Base-by-base conservation (phyloP, 2,888 invertebrate genomes). In the Hermaeophaga mercurialis region DNA sequence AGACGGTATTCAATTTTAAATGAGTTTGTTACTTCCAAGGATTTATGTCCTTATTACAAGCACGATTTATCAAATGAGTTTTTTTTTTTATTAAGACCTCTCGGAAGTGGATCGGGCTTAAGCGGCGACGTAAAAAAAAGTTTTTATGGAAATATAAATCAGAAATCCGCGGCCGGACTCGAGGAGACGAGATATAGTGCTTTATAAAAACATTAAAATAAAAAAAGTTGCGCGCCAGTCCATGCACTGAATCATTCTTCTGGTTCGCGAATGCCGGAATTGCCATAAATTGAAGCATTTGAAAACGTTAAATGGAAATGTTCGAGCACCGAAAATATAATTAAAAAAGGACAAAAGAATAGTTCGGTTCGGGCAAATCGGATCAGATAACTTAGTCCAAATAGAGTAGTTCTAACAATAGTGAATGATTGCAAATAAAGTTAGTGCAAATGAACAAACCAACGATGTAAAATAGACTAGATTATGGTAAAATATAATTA, bases 231-330 rank as follows among this genome's bases (percentile, higher is more conserved):
- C 5, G 5, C 22, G 17, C 12, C 41, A 34, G 15, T 55, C 48
- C 34, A 45, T 50, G 44, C 48, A 49, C 49, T 52, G 55, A 59
- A 54, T 56, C 48, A 59, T 59, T 54, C 53, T 45, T 59, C 53
- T 18, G 39, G 33, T 56, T 18, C 45, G 33, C 52, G 34, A n/a
- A 39, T 43, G 31, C 34, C 47, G 34, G 41, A 47, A 49, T 31
- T 9, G 39, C 44, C 47, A 59, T 56, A 59, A 59, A 59, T 59
- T 59, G 56, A 58, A 54, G 54, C 53, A 54, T 54, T 58, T 33
- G 50, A 59, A 59, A 53, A 53, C 45, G 52, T 34, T 56, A 53
- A 49, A 56, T 56, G 43, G 39, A 56, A 56, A 53, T 38, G 56
- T 53, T 26, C 28, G 44, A 28, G 43, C 19, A 36, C 22, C 17